Conservation (phyloP, 1,140 invertebrate species). For the Panonychus citri region DNA sequence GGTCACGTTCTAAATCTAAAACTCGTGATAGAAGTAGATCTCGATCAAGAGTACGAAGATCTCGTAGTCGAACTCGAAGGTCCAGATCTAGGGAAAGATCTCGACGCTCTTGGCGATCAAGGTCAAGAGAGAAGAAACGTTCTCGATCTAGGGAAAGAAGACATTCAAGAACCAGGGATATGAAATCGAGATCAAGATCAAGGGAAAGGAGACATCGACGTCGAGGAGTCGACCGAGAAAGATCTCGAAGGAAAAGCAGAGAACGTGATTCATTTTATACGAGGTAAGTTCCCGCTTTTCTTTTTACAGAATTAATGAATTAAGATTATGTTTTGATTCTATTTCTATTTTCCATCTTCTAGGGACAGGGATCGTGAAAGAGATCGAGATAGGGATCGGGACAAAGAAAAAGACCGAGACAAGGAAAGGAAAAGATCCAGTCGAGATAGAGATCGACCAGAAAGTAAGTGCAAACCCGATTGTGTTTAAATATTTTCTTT, state of each 20-base stretch:
- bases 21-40: neutral
- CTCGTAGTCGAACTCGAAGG: conserved; percentile 15
- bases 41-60: conserved; percentile 13
- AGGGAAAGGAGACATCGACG: conserved; percentile 9
- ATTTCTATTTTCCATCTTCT: too few species aligned
- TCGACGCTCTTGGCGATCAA: neutral
- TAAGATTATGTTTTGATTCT: too few species aligned
- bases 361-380: neutral
- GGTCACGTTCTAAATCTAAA: conserved; percentile 15
- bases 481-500: neutral
- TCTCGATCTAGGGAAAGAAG: conserved; percentile 6
- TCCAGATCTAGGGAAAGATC: conserved; percentile 11
- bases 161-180: conserved; percentile 14
- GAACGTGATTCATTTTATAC: conserved; percentile 4
- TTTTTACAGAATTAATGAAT: too few species aligned
- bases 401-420: neutral
- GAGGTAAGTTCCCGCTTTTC: conserved; percentile 7
- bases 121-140: neutral
- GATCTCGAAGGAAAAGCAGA: conserved; percentile 6
- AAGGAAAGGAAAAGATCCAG: conserved; percentile 14
- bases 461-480: conserved; percentile 13
- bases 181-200: conserved; percentile 15
- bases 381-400: neutral
- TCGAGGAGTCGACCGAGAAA: conserved; percentile 11
- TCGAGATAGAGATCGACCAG: conserved; percentile 2